phyloP scores from a whole-genome alignment of 2,113 vertebrate genomes.

The Maccullochella peelii region DNA sequence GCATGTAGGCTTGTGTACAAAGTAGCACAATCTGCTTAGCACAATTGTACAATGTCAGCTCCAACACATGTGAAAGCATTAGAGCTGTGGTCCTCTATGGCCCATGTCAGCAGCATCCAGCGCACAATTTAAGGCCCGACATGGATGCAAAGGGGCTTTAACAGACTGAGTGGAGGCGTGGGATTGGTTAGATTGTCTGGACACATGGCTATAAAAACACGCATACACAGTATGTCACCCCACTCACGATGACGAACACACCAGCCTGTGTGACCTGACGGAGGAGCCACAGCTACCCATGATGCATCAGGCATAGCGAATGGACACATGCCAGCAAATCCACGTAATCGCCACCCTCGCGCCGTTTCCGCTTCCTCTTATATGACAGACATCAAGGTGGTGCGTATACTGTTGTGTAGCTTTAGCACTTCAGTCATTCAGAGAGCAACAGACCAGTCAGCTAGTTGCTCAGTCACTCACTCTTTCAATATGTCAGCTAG shows the following conservation, averaged over 20 bases:
- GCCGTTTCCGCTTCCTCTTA: neutral
- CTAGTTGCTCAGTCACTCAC: neutral
- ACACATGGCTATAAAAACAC: slow-evolving; percentile 6
- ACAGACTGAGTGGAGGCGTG: slow-evolving; percentile 31
- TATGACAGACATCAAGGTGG: slow-evolving; percentile 16
- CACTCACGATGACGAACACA: slow-evolving; percentile 7
- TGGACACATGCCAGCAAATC: slow-evolving; percentile 21
- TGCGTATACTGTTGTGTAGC: neutral
- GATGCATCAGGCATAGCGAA: slow-evolving; percentile 24
- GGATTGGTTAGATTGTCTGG: slow-evolving; percentile 3
- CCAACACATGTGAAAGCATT: slow-evolving; percentile 31
- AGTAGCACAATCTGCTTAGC: slow-evolving; percentile 65
- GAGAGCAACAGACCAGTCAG: slow-evolving; percentile 28
- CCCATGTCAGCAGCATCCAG: slow-evolving; percentile 47
- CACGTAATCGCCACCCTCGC: slow-evolving; percentile 23
- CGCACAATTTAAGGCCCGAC: slow-evolving; percentile 50
- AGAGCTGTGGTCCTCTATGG: neutral
- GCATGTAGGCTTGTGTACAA: slow-evolving; percentile 57
- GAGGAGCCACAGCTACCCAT: slow-evolving; percentile 8
- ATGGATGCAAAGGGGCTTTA: slow-evolving; percentile 52
- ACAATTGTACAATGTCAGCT: slow-evolving; percentile 53
- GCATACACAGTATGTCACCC: neutral
- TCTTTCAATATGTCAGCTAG: neutral
- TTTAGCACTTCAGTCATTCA: slow-evolving; percentile 6
- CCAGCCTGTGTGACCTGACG: slow-evolving; percentile 11